Conservation (phyloP, 2,888 invertebrate species). For the Pterostichus madidus region DNA sequence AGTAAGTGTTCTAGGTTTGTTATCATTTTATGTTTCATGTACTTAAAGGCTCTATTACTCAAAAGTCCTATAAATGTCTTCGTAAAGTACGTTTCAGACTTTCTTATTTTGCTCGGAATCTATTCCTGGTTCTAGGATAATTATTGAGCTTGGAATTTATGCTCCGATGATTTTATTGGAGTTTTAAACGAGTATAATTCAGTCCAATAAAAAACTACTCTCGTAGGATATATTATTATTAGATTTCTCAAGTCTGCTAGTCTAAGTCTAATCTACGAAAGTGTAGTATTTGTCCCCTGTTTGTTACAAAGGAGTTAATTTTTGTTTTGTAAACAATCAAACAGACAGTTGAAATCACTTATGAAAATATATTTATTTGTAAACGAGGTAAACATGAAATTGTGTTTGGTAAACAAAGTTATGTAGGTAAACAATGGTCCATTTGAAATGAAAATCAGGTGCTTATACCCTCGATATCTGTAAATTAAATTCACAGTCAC, state of each 20-base stretch:
- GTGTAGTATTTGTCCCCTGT: too few species aligned
- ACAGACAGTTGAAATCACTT: not conserved
- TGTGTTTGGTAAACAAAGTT: conserved; percentile 16
- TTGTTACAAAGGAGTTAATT: too few species aligned
- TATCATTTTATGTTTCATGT: conserved; percentile 24
- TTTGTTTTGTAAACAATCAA: too few species aligned
- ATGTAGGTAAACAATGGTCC: conserved; percentile 13
- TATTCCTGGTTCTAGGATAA: conserved; percentile 8
- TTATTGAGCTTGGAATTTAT: conserved; percentile 23
- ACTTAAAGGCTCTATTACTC: conserved; percentile 5
- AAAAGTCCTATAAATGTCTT: not conserved
- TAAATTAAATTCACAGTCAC: conserved; percentile 35
- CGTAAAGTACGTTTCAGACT: not conserved
- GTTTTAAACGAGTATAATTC: conserved; percentile 15
- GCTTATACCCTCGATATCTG: conserved; percentile 27
- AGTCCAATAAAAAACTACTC: too few species aligned
- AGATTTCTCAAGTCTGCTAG: too few species aligned
- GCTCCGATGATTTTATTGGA: conserved; percentile 24
- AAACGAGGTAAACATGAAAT: conserved; percentile 5
- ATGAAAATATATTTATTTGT: conserved; percentile 23
- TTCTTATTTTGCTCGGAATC: not conserved
- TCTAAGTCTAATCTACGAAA: too few species aligned
- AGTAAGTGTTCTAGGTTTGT: not conserved
- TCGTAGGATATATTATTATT: too few species aligned
- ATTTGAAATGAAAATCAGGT: conserved; percentile 46